Conservation (phyloP, 2,888 invertebrate species). For the Nemotelus nigrinus region DNA sequence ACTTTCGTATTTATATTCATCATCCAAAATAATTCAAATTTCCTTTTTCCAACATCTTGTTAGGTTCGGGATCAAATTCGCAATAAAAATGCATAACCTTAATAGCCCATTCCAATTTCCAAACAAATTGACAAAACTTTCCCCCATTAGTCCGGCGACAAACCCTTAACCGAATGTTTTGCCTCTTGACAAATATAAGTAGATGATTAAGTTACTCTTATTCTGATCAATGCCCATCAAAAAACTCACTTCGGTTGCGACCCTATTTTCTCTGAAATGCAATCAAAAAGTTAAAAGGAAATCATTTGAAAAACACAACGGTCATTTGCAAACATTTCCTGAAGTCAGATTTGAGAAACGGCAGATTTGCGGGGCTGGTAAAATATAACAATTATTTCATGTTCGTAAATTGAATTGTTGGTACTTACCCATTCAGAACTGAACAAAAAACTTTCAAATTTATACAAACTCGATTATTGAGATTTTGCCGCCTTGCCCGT, state of each 20-base stretch:
- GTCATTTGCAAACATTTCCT: not conserved
- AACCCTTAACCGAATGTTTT: not conserved
- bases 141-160: not conserved
- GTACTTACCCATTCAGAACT: constrained; percentile 2
- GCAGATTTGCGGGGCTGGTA: constrained; percentile 28
- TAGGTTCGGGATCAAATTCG: not conserved
- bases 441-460: constrained; percentile 30
- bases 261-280: constrained; percentile 16
- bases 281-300: constrained; percentile 42
- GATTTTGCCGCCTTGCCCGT: constrained; percentile 24
- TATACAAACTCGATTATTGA: constrained; percentile 40
- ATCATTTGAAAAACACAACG: constrained; percentile 19
- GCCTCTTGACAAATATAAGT: constrained; percentile 32
- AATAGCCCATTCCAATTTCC: not conserved
- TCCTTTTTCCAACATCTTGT: no score
- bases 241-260: constrained; percentile 3
- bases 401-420: constrained; percentile 32
- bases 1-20: no score
- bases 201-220: constrained; percentile 40
- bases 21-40: no score
- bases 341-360: constrained; percentile 15
- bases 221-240: constrained; percentile 38
- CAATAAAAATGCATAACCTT: constrained; percentile 12
- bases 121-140: constrained; percentile 7
- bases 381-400: constrained; percentile 24